Evolutionary conservation across 30 jellyfish, hydroid and myxozoan species (phyloP).

Genomic region (Turritopsis dohrnii): DNA sequence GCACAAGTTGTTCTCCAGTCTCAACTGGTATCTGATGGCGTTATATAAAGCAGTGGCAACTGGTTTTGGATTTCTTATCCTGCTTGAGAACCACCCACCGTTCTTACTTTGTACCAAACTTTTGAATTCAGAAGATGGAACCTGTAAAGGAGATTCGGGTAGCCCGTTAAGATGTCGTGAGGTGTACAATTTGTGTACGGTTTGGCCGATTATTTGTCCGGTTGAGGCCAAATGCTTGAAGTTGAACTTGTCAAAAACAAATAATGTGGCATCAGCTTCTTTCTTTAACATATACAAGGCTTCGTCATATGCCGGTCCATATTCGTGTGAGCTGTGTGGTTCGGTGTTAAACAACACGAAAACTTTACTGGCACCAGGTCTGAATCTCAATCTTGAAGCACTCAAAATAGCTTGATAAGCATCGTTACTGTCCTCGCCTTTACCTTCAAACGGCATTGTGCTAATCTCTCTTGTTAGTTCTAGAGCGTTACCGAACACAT

Average conservation of each 20-base stretch:
- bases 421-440: constrained; percentile 47
- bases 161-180: constrained; percentile 34
- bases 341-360: constrained; percentile 69
- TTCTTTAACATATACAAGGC: constrained; percentile 38
- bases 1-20: constrained; percentile 16
- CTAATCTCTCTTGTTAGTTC: constrained; percentile 45
- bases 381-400: constrained; percentile 72
- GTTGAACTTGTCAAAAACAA: constrained; percentile 64
- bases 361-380: constrained; percentile 86
- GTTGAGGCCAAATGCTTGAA: constrained; percentile 38
- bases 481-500: constrained; percentile 36
- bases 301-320: constrained; percentile 76
- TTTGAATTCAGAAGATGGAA: constrained; percentile 59
- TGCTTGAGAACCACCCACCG: constrained; percentile 75
- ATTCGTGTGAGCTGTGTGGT: constrained; percentile 41
- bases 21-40: constrained; percentile 7
- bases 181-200: constrained; percentile 54
- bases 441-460: constrained; percentile 82
- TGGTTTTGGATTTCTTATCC: background rate
- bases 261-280: constrained; percentile 79
- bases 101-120: constrained; percentile 19
- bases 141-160: constrained; percentile 3
- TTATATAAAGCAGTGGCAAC: constrained; percentile 29
- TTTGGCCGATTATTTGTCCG: constrained; percentile 75
- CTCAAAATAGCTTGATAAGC: constrained; percentile 59